phyloP scores from a whole-genome alignment of 2,113 vertebrate species.

The Hiodon tergisus region DNA sequence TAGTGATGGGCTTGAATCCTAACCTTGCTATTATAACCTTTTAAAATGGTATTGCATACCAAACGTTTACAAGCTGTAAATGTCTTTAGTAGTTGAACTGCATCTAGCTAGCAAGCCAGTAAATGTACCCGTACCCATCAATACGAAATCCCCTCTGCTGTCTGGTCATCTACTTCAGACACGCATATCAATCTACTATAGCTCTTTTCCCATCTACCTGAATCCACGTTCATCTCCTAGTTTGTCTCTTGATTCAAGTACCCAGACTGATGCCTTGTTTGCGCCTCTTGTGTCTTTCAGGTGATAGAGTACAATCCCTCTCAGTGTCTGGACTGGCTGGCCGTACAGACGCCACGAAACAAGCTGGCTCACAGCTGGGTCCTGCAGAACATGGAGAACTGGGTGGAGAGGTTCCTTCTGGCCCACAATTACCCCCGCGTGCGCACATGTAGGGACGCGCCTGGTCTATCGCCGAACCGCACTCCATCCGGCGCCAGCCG shows the following conservation, averaged over 20 bases:
- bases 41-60: too few relatives aligned
- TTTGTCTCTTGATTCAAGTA: neutral
- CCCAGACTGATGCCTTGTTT: neutral
- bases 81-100: too few relatives aligned
- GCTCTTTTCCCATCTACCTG: neutral
- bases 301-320: conserved; percentile 98
- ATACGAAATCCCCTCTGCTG: neutral
- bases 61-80: too few relatives aligned
- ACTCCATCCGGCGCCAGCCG: too few relatives aligned
- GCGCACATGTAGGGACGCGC: conserved; percentile 82
- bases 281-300: conserved; percentile 51
- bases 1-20: too few relatives aligned
- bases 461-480: neutral
- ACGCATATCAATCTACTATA: neutral
- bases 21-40: too few relatives aligned
- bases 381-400: conserved; percentile 98
- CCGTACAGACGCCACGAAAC: conserved; percentile 93
- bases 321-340: conserved; percentile 97
- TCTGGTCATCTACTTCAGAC: neutral
- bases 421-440: conserved; percentile 98
- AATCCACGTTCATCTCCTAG: neutral
- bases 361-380: conserved; percentile 99
- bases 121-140: too few relatives aligned
- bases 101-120: too few relatives aligned
- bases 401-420: conserved; percentile 96